Base-by-base conservation (phyloP, 2,888 invertebrate species). In the Ormia ochracea region DNA sequence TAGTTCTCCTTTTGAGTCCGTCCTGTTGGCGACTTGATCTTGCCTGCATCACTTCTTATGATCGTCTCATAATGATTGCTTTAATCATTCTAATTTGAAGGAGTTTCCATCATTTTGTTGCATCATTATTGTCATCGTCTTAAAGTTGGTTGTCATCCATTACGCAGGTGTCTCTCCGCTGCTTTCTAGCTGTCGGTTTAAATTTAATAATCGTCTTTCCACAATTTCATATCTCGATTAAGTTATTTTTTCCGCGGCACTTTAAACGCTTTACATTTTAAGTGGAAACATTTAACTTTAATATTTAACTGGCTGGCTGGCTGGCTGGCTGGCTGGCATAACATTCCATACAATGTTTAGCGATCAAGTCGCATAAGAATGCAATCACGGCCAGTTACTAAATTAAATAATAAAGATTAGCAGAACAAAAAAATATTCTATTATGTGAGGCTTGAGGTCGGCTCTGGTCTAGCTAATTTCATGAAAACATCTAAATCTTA, bases 61-160 rank as follows among this genome's bases (percentile, higher is more conserved):
- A 41, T 43, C 36, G 36, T 31, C 38, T 63, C 65, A 17, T 65
- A 68, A 75, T 75, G 70, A 80, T 76, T 80, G 73, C 56, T 66
- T 76, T 76, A 80, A 76, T 65, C 72, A 76, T 76, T 80, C 72
- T 76, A 76, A 80, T 76, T 80, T 75, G 74, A 70, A 75, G 79
- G 69, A 79, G 79, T 75, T 68, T 68, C 68, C 33, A 31, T 31
- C 48, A 45, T 38, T 14, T 63, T 45, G 31, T 48, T 66, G 38
- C 43, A 43, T 31, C 38, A 45, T 41, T 36, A 23, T 54, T 21
- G 31, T 31, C 28, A 12, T 45, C 26, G 9, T 38, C 26, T 41
- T 66, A 5, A 23, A 33, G 23, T 43, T 54, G 41, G 33, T 23
- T 52, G 61, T 52, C 61, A 58, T 66, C 66, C 41, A 74, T 74